Conservation (phyloP, 2,797 vertebrate genomes). For the Lacerta viridis region DNA sequence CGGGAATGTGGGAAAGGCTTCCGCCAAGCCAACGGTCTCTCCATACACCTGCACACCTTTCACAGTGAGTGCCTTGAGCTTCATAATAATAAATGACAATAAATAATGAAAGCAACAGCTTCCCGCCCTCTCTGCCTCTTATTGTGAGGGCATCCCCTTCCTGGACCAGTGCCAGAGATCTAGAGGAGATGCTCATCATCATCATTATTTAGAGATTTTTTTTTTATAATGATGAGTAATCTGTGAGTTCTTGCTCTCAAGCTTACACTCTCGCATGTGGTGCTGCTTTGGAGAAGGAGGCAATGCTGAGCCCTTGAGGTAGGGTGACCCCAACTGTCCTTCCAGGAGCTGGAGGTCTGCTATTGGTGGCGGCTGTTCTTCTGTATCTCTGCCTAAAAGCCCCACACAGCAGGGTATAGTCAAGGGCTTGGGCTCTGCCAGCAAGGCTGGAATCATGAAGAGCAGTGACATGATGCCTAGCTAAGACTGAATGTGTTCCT, state of each 20-base stretch:
- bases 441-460: not conserved
- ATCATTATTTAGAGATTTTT: too few species aligned
- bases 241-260: too few species aligned
- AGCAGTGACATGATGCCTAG: not conserved
- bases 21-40: conserved; percentile 91
- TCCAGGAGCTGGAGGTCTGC: not conserved
- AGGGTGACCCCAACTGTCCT: not conserved
- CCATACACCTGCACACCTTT: conserved; percentile 89
- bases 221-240: too few species aligned
- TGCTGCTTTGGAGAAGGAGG: not conserved
- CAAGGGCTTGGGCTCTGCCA: not conserved
- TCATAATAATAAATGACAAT: too few species aligned
- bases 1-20: conserved; percentile 92
- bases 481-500: too few species aligned
- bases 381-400: not conserved
- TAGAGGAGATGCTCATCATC: not conserved
- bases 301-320: not conserved
- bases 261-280: not conserved
- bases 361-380: not conserved
- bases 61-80: conserved; percentile 85
- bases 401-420: not conserved
- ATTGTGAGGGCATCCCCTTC: not conserved
- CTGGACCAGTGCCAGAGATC: not conserved
- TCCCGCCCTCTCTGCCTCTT: not conserved
- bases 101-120: too few species aligned